Evolutionary conservation across 2,113 vertebrate genomes (phyloP).

Genomic region (Plecturocebus donacophilus): DNA sequence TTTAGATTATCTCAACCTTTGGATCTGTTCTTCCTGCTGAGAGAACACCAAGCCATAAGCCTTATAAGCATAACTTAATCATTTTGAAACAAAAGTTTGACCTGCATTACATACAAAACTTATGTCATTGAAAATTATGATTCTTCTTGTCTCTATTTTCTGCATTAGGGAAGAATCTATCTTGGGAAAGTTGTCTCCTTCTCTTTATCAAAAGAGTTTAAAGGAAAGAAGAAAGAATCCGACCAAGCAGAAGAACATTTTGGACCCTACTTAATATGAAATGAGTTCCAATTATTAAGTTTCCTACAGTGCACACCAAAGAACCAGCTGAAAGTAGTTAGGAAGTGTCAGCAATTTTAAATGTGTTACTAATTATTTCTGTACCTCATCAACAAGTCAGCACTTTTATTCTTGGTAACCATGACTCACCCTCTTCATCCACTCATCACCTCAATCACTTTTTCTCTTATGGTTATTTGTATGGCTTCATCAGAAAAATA

Average conservation of each 20-base stretch:
- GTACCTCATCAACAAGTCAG: slow-evolving; percentile 76
- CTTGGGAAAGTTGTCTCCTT: not conserved
- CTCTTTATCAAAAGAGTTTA: not conserved
- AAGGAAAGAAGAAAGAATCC: not conserved
- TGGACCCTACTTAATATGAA: not conserved
- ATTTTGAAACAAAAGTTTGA: slow-evolving; percentile 32
- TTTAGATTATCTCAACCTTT: not conserved
- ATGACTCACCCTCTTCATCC: slow-evolving; percentile 62
- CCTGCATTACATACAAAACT: not conserved
- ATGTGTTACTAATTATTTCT: slow-evolving; percentile 77
- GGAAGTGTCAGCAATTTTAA: slow-evolving; percentile 68
- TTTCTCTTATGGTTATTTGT: slow-evolving; percentile 19
- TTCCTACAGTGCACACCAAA: slow-evolving; percentile 51
- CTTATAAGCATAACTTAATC: not conserved
- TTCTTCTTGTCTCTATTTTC: not conserved
- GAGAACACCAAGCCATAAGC: not conserved
- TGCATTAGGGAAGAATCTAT: not conserved
- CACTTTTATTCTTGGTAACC: slow-evolving; percentile 78
- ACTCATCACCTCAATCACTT: slow-evolving; percentile 62
- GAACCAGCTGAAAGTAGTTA: slow-evolving; percentile 69
- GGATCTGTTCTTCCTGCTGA: not conserved
- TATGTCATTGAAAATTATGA: not conserved
- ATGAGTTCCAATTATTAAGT: slow-evolving; percentile 44
- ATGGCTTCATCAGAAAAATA: slow-evolving; percentile 40
- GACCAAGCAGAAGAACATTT: not conserved